Percentiles rank a stretch among this genome's conserved stretches.
These are phyloP conservation scores for Anthopleura sola DNA, from an alignment of 64 coral and sea anemone genomes.

Conservation along the genomic window DNA sequence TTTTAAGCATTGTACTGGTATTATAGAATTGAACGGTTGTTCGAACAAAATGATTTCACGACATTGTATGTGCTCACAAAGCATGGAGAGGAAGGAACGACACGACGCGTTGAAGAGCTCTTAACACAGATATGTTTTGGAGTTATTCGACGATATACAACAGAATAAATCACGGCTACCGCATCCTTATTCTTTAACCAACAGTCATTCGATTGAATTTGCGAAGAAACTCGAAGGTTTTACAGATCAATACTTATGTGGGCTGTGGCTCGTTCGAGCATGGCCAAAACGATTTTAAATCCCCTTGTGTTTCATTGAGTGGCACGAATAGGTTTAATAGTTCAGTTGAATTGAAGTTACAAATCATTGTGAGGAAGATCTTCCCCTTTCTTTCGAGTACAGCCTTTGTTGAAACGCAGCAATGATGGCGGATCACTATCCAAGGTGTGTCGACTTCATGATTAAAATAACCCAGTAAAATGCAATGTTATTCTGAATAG, in stretches of 20 bases:
- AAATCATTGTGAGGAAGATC: background rate
- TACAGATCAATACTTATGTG: background rate
- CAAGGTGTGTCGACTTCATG: slow-evolving; percentile 12
- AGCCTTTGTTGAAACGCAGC: background rate
- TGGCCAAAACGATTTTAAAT: slow-evolving; percentile 1
- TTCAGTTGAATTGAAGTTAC: background rate
- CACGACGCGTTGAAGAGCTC: background rate
- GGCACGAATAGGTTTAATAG: background rate
- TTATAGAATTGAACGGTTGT: background rate
- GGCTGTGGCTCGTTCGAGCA: slow-evolving; percentile 14
- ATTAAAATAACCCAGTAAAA: slow-evolving; percentile 3
- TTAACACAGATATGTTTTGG: background rate
- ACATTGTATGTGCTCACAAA: background rate
- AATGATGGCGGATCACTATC: slow-evolving; percentile 4
- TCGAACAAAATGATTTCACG: background rate
- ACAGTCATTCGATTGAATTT: background rate
- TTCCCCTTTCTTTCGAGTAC: background rate
- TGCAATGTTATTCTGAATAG: background rate
- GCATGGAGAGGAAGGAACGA: background rate
- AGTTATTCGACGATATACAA: background rate
- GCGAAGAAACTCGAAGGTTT: background rate
- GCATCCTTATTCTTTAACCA: background rate
- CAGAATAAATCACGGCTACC: background rate
- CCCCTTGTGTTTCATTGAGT: background rate
- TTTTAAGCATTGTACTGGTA: background rate